phyloP scores from a whole-genome alignment of 2,113 vertebrate species.

The Cinclus cinclus region DNA sequence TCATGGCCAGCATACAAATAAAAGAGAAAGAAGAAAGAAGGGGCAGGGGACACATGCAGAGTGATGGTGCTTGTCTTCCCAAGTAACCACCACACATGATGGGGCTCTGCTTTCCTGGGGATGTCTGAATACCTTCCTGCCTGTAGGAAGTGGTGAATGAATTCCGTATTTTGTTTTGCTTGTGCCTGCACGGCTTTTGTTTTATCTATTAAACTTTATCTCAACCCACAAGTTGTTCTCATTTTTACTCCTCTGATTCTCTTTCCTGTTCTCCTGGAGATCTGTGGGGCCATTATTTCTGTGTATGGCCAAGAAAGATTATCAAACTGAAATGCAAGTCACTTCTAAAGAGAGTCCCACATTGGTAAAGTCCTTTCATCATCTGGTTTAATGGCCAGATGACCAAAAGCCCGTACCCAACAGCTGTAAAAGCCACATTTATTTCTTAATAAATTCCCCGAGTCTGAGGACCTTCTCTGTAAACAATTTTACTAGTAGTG shows the following conservation, averaged over 20 bases:
- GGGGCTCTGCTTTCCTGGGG: neutral
- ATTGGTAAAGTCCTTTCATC: neutral
- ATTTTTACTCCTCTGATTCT: neutral
- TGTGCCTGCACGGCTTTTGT: accelerated
- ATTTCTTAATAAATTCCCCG: neutral
- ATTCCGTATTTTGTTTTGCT: neutral
- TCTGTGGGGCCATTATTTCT: neutral
- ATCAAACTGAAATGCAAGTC: neutral
- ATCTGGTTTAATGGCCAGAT: neutral
- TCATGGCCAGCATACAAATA: neutral
- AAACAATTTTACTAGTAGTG: neutral
- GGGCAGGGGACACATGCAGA: neutral
- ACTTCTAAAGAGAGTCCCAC: neutral
- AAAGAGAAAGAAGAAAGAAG: neutral
- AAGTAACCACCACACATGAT: accelerated
- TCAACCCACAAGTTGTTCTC: neutral
- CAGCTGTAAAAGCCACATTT: neutral
- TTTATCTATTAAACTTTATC: neutral
- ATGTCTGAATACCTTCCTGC: neutral
- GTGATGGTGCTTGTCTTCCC: neutral
- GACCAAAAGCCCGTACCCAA: neutral
- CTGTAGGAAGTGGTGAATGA: neutral
- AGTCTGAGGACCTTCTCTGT: neutral
- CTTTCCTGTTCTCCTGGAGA: neutral
- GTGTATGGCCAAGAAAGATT: neutral